phyloP scores from a whole-genome alignment of 2,113 vertebrate species.

The Prunella fulvescens region DNA sequence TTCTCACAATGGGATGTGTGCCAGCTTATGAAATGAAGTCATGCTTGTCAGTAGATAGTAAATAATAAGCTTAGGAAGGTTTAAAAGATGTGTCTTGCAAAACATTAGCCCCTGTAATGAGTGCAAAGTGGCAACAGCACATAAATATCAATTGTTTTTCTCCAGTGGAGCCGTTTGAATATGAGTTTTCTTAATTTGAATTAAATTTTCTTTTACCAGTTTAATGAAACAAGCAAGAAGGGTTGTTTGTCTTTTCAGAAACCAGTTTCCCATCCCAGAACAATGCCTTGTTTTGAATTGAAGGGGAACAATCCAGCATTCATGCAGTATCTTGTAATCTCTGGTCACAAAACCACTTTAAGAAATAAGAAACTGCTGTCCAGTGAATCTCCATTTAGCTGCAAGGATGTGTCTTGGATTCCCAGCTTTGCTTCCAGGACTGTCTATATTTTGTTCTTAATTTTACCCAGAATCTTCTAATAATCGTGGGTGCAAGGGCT shows the following conservation, averaged over 20 bases:
- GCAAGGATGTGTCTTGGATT: background rate
- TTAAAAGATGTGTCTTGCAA: conserved; percentile 53
- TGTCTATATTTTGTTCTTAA: background rate
- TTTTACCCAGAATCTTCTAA: background rate
- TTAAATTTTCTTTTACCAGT: conserved; percentile 8
- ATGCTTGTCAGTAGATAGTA: conserved; percentile 39
- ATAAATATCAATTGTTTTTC: conserved; percentile 33
- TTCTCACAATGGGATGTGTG: conserved; percentile 10
- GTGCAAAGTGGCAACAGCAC: conserved; percentile 24
- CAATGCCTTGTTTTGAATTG: conserved; percentile 25
- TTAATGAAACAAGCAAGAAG: conserved; percentile 34
- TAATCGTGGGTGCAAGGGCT: background rate
- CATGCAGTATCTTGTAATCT: conserved; percentile 10
- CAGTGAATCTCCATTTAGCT: background rate
- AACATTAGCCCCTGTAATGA: conserved; percentile 44
- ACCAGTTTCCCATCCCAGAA: conserved; percentile 5
- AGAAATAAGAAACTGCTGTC: conserved; percentile 25
- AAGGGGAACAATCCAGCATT: background rate
- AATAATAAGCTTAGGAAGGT: conserved; percentile 58
- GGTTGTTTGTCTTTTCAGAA: conserved; percentile 20
- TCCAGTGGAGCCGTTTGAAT: background rate
- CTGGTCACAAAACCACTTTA: background rate
- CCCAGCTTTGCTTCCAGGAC: background rate
- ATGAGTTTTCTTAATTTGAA: conserved; percentile 41
- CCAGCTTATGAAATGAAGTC: conserved; percentile 46